Evolutionary conservation across 2,888 invertebrate species (phyloP).

Genomic region (Rotaria sp.): DNA sequence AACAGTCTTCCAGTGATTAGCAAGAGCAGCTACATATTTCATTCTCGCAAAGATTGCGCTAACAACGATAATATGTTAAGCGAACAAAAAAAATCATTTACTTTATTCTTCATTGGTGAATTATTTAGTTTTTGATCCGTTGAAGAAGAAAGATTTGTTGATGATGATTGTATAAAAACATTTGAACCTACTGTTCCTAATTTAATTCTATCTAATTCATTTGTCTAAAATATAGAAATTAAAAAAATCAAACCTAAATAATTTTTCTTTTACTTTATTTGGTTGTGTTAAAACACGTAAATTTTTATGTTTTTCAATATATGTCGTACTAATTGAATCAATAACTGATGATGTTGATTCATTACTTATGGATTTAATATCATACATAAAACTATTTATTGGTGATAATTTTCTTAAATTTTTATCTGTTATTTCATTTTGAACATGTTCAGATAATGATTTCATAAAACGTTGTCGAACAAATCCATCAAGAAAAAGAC

Average conservation of each 20-base stretch:
- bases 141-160: background rate
- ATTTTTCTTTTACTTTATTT: background rate
- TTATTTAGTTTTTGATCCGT: background rate
- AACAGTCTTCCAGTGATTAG: too few species aligned
- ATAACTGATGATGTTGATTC: background rate
- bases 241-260: background rate
- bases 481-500: slow-evolving; percentile 14
- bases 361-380: background rate
- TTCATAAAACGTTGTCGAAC: background rate
- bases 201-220: background rate
- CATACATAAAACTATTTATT: background rate
- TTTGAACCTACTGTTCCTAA: background rate
- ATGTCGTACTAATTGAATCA: background rate
- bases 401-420: background rate
- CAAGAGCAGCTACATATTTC: too few species aligned
- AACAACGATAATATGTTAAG: too few species aligned
- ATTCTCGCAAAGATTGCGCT: too few species aligned
- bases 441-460: background rate
- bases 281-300: background rate
- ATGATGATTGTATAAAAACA: background rate
- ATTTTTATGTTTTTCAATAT: background rate
- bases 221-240: background rate
- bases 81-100: background rate
- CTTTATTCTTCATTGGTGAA: background rate
- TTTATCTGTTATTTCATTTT: background rate